A percentile compares a stretch with the other conserved stretches of the same genome.
These are phyloP conservation scores for Aurelia aurita complex sp. Pacific DNA, from an alignment of 30 jellyfish, hydroid and myxozoan species.

Conservation along the genomic window DNA sequence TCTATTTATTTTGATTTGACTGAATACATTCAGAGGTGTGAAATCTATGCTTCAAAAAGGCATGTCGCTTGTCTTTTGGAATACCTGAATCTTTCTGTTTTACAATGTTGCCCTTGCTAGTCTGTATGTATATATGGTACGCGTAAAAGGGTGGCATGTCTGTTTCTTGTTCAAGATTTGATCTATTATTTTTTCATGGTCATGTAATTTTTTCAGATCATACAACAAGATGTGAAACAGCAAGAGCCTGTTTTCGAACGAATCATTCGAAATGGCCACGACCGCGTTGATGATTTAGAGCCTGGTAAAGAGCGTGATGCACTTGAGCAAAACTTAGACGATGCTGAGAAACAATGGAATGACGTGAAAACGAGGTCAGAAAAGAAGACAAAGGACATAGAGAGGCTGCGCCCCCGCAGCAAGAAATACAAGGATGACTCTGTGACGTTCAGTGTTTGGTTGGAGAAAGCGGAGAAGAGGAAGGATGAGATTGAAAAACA, in stretches of 20 bases:
- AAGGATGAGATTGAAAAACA: constrained; percentile 64
- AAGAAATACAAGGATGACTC: constrained; percentile 59
- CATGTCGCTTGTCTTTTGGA: too few relatives aligned
- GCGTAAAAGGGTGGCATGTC: too few relatives aligned
- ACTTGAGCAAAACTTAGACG: constrained; percentile 60
- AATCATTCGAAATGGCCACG: constrained; percentile 78
- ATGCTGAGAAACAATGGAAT: constrained; percentile 67
- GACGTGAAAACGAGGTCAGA: constrained; percentile 52
- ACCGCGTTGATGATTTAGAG: constrained; percentile 61
- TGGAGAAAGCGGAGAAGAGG: constrained; percentile 78
- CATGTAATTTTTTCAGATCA: constrained; percentile 36
- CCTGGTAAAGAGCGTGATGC: constrained; percentile 82
- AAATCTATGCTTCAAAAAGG: too few relatives aligned
- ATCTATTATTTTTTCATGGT: background rate
- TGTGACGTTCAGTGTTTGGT: constrained; percentile 75
- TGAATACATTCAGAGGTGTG: too few relatives aligned
- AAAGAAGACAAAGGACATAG: constrained; percentile 71
- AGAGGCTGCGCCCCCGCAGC: constrained; percentile 63
- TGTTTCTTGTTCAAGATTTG: too few relatives aligned
- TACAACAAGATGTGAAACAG: constrained; percentile 80
- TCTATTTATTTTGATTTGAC: too few relatives aligned
- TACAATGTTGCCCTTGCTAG: too few relatives aligned
- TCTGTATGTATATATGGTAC: too few relatives aligned
- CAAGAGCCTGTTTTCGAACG: constrained; percentile 91
- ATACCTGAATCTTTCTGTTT: too few relatives aligned